Evolutionary conservation across 2,113 vertebrate genomes (phyloP).

Genomic region (Pluvianellus socialis): DNA sequence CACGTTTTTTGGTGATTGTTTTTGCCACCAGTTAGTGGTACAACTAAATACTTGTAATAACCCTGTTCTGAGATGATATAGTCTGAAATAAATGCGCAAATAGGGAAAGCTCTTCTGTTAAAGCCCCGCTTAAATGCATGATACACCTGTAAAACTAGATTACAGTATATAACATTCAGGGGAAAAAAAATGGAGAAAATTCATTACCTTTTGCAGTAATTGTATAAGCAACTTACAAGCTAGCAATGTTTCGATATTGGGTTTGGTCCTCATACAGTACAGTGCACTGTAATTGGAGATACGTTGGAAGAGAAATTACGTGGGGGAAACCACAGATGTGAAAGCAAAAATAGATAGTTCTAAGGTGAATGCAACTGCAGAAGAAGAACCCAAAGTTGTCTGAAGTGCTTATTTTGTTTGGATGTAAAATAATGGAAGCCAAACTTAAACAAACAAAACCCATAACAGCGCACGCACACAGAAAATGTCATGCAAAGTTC

Average conservation of each 20-base stretch:
- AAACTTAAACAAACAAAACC: neutral
- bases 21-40: constrained; percentile 61
- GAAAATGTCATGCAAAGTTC: constrained; percentile 34
- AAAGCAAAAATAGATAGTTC: constrained; percentile 17
- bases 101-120: constrained; percentile 67
- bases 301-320: constrained; percentile 19
- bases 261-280: constrained; percentile 17
- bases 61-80: constrained; percentile 57
- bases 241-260: neutral
- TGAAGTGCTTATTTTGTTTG: neutral
- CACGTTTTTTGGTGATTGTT: constrained; percentile 52
- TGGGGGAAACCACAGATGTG: constrained; percentile 24
- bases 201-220: constrained; percentile 27
- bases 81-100: constrained; percentile 60
- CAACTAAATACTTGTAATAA: constrained; percentile 56
- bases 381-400: neutral
- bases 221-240: neutral
- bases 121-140: constrained; percentile 72
- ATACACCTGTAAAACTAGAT: constrained; percentile 57
- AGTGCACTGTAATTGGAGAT: neutral
- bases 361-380: constrained; percentile 30
- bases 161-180: constrained; percentile 51
- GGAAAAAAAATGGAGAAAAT: constrained; percentile 33
- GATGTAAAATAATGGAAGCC: constrained; percentile 40
- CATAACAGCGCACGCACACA: neutral